These are phyloP conservation scores for Polymixis lichenea DNA, from an alignment of 2,888 invertebrate genomes.

Conservation along the genomic window DNA sequence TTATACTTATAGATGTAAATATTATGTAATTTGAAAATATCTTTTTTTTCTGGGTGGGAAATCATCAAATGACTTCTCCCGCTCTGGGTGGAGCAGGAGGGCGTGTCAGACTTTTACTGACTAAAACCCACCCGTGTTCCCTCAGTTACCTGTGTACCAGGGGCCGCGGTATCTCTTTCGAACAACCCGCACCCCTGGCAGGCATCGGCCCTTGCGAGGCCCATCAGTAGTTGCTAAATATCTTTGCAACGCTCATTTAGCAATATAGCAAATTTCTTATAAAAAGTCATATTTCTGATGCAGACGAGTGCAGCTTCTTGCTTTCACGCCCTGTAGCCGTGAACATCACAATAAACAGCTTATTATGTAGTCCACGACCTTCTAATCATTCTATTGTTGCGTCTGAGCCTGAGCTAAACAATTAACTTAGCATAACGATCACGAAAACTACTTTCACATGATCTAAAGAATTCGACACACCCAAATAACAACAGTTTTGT, in stretches of 20 bases:
- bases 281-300: neutral
- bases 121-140: no score
- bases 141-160: no score
- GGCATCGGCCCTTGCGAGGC: no score
- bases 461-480: constrained; percentile 51
- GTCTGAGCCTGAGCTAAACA: constrained; percentile 29
- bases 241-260: neutral
- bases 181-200: no score
- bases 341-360: constrained; percentile 3
- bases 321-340: neutral
- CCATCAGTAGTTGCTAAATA: no score
- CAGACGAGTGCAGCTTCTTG: neutral
- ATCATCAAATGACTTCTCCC: no score
- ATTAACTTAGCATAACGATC: constrained; percentile 47
- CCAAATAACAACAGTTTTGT: constrained; percentile 54
- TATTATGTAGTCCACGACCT: constrained; percentile 40
- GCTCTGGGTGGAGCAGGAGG: no score
- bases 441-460: constrained; percentile 53
- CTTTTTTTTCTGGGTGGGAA: no score
- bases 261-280: neutral
- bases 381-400: constrained; percentile 44
- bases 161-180: no score
- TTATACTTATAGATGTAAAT: neutral
- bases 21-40: neutral
- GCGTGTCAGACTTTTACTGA: no score